These are phyloP conservation scores for Momotus momota DNA, from an alignment of 2,797 vertebrate genomes.

Conservation along the genomic window DNA sequence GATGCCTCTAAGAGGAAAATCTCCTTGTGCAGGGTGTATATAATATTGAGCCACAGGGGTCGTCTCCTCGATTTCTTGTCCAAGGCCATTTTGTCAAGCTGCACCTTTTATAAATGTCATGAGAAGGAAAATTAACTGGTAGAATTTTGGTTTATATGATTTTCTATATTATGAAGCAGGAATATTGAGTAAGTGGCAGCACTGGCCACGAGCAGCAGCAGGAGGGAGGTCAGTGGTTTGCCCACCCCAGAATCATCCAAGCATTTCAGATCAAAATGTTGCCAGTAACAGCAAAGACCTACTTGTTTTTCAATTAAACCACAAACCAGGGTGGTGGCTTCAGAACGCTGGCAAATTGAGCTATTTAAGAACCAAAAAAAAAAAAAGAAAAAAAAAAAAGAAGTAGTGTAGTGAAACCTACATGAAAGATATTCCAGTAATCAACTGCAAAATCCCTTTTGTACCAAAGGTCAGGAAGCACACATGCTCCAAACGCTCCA, in stretches of 20 bases:
- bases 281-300: background rate
- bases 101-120: background rate
- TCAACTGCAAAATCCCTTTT: background rate
- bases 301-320: background rate
- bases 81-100: background rate
- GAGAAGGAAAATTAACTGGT: background rate
- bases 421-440: background rate
- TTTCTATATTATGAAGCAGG: background rate
- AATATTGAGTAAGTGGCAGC: background rate
- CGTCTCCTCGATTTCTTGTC: background rate
- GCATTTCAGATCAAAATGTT: background rate
- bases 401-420: background rate
- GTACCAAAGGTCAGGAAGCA: conserved; percentile 7
- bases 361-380: background rate
- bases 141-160: background rate
- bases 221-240: background rate
- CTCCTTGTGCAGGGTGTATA: background rate
- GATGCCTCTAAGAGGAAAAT: background rate
- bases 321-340: background rate
- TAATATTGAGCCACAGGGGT: background rate
- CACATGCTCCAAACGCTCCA: background rate
- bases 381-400: background rate
- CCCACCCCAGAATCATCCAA: background rate
- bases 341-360: background rate
- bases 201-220: background rate